Base-by-base conservation (phyloP, 2,113 vertebrate species). In the Reinhardtius hippoglossoides region DNA sequence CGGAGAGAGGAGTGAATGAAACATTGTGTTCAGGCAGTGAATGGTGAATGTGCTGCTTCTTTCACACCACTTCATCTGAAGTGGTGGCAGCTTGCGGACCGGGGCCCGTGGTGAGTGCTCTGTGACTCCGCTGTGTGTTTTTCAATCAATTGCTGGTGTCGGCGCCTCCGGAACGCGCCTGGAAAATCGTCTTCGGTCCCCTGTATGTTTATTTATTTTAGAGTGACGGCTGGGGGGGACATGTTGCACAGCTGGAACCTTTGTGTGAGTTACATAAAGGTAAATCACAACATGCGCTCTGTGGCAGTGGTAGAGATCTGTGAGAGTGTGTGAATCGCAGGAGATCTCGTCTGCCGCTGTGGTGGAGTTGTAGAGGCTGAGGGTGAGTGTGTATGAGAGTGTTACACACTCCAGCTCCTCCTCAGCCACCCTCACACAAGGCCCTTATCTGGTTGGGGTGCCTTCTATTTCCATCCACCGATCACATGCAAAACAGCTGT, bases 401-500 rank as follows among this genome's bases (percentile, higher is more conserved):
- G 57, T 66, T 21, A 72, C 37, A 26, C 58, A 54, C 18, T 46
- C 46, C 31, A 59, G 12, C 50, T 37, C 57, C 65, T 76, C 73
- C 65, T 79, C 77, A 54, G 69, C 67, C 52, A n/a, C 27, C 70
- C 73, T 83, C 46, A 81, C 77, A 85, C 83, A 76, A 58, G 86
- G 71, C 78, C 76, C 82, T 89, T 91, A 92, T 94, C 88, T 89
- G 73, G 87, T 81, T 46, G 75, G 78, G 80, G 63, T 82, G 54
- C 77, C 63, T 80, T 87, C 91, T 93, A 92, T 95, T 94, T 94
- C 87, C 86, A 91, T 89, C 89, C 71, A 67, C 83, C 74, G 87
- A 93, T 94, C 94, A 95, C 94, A 95, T 95, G 94, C 94, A 93
- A 93, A 94, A 94, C 94, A 93, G 94, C 94, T 94, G 93, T 92